A percentile compares a stretch with the other conserved stretches of the same genome.
Conservation (phyloP, 53 echinoderm and acorn worm species). For the Henricia sp. region DNA sequence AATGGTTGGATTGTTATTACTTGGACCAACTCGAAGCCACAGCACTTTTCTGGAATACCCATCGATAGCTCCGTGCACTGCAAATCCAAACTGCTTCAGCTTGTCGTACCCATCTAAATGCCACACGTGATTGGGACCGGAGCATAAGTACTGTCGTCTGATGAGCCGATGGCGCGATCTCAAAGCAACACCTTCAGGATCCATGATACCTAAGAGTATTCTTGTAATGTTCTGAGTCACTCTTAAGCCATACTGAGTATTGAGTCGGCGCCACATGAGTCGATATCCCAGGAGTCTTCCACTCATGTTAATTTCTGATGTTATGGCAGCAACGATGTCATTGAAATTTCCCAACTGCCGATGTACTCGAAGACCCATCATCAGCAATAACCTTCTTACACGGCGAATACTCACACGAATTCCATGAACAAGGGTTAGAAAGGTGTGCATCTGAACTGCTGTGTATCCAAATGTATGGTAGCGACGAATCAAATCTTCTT, state of each 20-base stretch:
- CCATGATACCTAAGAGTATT: slow-evolving; percentile 42
- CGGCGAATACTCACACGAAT: slow-evolving; percentile 59
- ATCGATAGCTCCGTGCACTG: slow-evolving; percentile 74
- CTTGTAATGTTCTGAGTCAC: slow-evolving; percentile 39
- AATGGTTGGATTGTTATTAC: slow-evolving; percentile 65
- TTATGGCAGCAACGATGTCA: slow-evolving; percentile 36
- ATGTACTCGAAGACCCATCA: slow-evolving; percentile 41
- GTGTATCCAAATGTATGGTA: slow-evolving; percentile 61
- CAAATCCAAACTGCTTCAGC: slow-evolving; percentile 70
- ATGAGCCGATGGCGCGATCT: slow-evolving; percentile 52
- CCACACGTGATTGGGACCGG: slow-evolving; percentile 62
- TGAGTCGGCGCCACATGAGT: slow-evolving; percentile 55
- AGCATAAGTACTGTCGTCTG: slow-evolving; percentile 46
- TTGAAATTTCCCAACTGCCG: slow-evolving; percentile 13
- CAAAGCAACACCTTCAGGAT: slow-evolving; percentile 64
- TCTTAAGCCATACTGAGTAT: slow-evolving; percentile 22
- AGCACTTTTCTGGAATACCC: slow-evolving; percentile 74
- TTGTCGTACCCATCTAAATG: slow-evolving; percentile 81
- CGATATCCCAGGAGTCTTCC: slow-evolving; percentile 53
- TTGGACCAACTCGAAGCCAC: slow-evolving; percentile 67
- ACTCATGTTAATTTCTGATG: slow-evolving; percentile 15
- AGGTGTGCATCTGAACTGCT: slow-evolving; percentile 38
- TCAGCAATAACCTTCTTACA: slow-evolving; percentile 39
- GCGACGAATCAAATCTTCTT: slow-evolving; percentile 52
- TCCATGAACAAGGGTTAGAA: slow-evolving; percentile 39